Evolutionary conservation across 2,888 invertebrate species (phyloP).

Genomic region (Rhagium mordax): DNA sequence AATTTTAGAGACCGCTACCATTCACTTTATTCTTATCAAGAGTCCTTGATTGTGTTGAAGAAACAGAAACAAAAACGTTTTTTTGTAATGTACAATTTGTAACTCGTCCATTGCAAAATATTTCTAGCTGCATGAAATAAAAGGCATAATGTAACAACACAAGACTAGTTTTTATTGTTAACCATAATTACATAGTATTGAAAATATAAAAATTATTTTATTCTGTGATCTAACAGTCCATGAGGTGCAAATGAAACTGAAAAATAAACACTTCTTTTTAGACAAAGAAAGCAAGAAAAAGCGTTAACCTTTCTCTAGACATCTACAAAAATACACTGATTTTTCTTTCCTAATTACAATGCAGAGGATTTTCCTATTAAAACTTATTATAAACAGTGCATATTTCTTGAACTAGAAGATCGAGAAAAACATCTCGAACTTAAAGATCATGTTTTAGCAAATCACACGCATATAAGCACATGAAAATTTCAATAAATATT

Average conservation of each 20-base stretch:
- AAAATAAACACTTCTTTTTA: slow-evolving; percentile 14
- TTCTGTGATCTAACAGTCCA: slow-evolving; percentile 51
- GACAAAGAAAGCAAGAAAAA: slow-evolving; percentile 39
- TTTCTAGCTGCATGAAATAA: slow-evolving; percentile 37
- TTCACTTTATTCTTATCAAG: too few relatives aligned
- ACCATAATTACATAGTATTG: slow-evolving; percentile 59
- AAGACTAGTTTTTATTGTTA: slow-evolving; percentile 64
- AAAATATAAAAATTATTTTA: slow-evolving; percentile 54
- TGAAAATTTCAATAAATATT: slow-evolving; percentile 17
- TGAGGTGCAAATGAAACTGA: slow-evolving; percentile 46
- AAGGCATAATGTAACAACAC: slow-evolving; percentile 59
- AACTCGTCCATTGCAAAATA: too few relatives aligned
- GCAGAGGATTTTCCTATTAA: slow-evolving; percentile 37
- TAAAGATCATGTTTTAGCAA: slow-evolving; percentile 51
- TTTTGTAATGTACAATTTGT: too few relatives aligned
- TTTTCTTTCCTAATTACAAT: slow-evolving; percentile 54
- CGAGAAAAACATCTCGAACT: slow-evolving; percentile 38
- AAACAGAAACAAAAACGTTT: too few relatives aligned
- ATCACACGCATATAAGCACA: slow-evolving; percentile 55
- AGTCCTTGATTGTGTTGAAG: too few relatives aligned
- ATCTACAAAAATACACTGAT: slow-evolving; percentile 67
- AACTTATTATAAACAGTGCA: slow-evolving; percentile 36
- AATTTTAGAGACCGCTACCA: too few relatives aligned
- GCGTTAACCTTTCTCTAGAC: slow-evolving; percentile 52
- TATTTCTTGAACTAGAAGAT: slow-evolving; percentile 31